These are phyloP conservation scores for Tetragnatha montana DNA, from an alignment of 2,888 invertebrate genomes.

Conservation along the genomic window DNA sequence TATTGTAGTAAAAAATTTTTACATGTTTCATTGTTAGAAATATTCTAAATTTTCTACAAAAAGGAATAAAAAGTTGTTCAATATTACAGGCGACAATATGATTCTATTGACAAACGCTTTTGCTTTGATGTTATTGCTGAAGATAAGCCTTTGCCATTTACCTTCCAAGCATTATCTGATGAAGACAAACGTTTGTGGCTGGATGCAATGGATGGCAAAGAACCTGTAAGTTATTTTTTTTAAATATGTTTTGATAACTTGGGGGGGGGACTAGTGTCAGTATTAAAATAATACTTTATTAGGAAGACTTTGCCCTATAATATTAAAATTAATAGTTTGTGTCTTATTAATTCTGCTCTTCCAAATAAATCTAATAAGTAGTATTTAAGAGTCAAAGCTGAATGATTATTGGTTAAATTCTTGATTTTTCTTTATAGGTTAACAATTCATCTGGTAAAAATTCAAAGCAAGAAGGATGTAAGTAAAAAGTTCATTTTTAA, in stretches of 20 bases:
- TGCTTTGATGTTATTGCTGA: conserved; percentile 92
- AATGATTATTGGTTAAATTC: too few relatives aligned
- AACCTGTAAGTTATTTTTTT: conserved; percentile 79
- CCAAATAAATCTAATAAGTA: too few relatives aligned
- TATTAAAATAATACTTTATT: background rate
- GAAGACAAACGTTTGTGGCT: conserved; percentile 92
- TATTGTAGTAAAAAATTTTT: background rate
- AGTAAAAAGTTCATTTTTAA: conserved; percentile 74
- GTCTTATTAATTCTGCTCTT: background rate
- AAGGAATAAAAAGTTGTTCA: background rate
- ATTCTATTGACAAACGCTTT: conserved; percentile 92
- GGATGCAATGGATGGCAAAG: conserved; percentile 95
- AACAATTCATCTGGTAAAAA: conserved; percentile 61
- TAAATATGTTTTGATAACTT: background rate
- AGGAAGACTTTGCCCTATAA: background rate
- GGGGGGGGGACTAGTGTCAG: background rate
- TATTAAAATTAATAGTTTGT: background rate
- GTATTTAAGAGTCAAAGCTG: too few relatives aligned
- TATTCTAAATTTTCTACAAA: background rate
- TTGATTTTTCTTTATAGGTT: conserved; percentile 75
- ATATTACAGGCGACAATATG: conserved; percentile 83
- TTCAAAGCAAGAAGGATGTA: conserved; percentile 68
- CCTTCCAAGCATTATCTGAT: conserved; percentile 94
- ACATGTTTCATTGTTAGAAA: too few relatives aligned
- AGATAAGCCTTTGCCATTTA: conserved; percentile 83